These are phyloP conservation scores for Bos indicus DNA, from an alignment of 2,113 vertebrate genomes.

Conservation along the genomic window DNA sequence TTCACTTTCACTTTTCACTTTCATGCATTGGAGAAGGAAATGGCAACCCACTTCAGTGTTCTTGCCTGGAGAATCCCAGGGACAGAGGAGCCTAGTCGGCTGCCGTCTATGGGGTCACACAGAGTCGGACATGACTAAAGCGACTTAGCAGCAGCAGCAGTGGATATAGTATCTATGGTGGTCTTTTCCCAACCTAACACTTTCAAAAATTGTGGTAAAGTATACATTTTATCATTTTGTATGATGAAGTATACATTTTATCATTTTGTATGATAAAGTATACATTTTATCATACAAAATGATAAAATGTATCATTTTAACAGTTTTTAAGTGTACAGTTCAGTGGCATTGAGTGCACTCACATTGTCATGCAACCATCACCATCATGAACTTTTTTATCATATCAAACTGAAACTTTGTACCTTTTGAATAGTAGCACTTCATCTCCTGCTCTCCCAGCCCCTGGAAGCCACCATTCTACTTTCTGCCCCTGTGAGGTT, in stretches of 20 bases:
- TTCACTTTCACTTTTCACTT: too few species aligned
- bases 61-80: too few species aligned
- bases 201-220: background rate
- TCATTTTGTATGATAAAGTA: too few species aligned
- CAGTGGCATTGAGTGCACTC: background rate
- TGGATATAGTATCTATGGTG: background rate
- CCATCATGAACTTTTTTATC: background rate
- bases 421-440: background rate
- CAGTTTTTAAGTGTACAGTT: background rate
- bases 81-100: too few species aligned
- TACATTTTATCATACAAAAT: background rate
- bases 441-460: background rate
- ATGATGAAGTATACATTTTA: background rate
- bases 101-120: too few species aligned
- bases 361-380: background rate
- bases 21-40: too few species aligned
- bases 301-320: background rate
- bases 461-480: background rate
- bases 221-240: background rate
- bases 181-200: background rate
- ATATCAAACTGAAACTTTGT: background rate
- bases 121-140: too few species aligned
- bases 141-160: too few species aligned
- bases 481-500: background rate
- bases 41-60: too few species aligned